Evolutionary conservation across 2,797 vertebrate genomes (phyloP), one percentile per base, ranked within the genome.

Genomic region (Coranthus polyacanthus): DNA sequence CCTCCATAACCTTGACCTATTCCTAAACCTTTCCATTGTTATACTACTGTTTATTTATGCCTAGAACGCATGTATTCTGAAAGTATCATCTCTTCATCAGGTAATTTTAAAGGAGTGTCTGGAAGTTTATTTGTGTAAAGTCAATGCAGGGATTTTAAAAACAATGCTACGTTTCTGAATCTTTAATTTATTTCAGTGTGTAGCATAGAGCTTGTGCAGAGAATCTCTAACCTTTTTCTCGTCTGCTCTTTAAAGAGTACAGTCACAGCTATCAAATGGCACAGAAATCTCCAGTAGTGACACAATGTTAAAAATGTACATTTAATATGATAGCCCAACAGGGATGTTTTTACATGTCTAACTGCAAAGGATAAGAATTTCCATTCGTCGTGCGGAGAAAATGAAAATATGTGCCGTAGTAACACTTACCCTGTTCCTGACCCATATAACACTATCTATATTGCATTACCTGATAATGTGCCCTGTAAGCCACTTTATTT

Each of bases 341-440:
- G 65, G 37, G 8, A 18, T 16, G 9, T 45, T 78, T 68, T 66
- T 51, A 56, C 39, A 59, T 18, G 22, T 29, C 24, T 22, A 2
- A 46, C 75, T 36, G 21, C 69, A 66, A 60, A 17, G 26, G 36
- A 37, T 12, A 45, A 50, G 16, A 46, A 44, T 68, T 79, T 79
- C 11, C 67, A 79, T 85, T 83, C 79, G 71, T 85, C 84, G 22
- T 51, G 45, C 72, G 21, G 39, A 51, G 68, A 78, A 52, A 59
- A 56, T 29, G 56, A 17, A 77, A 79, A 77, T 82, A 42, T 57
- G 50, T 22, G 13, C 17, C 2, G 11, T 22, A 20, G 6, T 45
- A 21, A 22, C 18, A 79, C 80, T 78, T 78, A 68, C 85, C 76
- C 53, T 41, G 74, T 67, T 66, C 67, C 65, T 68, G 74, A 83